Conservation (phyloP, 2,113 vertebrate genomes). For the Steatornis caripensis region DNA sequence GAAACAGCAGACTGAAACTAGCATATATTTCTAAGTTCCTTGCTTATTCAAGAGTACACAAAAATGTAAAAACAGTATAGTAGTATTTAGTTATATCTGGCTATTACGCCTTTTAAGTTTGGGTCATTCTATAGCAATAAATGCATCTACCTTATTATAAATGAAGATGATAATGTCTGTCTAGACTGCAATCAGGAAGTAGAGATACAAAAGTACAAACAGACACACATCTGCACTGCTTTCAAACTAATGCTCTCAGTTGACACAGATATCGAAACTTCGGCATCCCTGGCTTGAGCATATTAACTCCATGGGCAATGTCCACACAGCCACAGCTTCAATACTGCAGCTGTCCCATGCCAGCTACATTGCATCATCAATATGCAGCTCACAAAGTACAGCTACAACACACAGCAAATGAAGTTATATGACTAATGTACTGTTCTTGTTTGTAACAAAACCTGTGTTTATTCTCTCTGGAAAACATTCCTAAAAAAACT, state of each 20-base stretch:
- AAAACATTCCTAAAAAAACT: neutral
- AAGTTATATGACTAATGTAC: neutral
- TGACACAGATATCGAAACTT: neutral
- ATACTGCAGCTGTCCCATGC: neutral
- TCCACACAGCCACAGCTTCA: neutral
- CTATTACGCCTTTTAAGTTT: neutral
- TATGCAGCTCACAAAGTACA: neutral
- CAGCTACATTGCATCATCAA: neutral
- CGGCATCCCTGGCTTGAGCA: neutral
- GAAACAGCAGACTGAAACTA: slow-evolving; percentile 5
- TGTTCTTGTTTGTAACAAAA: neutral
- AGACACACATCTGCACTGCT: neutral
- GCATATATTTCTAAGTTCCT: neutral
- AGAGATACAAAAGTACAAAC: neutral
- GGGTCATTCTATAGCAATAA: neutral
- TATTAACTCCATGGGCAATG: neutral
- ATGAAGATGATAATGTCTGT: neutral
- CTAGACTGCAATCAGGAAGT: neutral
- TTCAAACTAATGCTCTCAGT: neutral
- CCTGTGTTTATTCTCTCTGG: neutral
- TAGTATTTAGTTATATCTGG: neutral
- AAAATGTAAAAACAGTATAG: neutral
- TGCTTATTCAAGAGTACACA: neutral
- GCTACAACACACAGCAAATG: neutral
- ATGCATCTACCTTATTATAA: neutral